Evolutionary conservation across 2,888 invertebrate genomes (phyloP).

Genomic region (Sinopyrophorus schimmeli): DNA sequence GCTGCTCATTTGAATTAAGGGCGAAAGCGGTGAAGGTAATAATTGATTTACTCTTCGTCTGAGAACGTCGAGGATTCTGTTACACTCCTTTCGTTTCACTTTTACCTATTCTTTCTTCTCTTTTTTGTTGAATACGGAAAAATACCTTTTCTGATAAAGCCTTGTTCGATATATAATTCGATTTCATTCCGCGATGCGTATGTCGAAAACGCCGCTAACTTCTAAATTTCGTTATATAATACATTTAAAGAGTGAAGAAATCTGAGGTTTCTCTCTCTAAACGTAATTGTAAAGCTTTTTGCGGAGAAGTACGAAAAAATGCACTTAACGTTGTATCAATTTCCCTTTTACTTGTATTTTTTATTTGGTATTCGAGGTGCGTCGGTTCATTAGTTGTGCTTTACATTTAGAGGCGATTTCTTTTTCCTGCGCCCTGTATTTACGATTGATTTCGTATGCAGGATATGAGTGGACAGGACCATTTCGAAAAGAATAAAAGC

Average conservation of each 20-base stretch:
- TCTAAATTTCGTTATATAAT: constrained; percentile 13
- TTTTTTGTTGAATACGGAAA: constrained; percentile 4
- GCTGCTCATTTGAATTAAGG: constrained; percentile 4
- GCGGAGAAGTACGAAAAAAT: constrained; percentile 13
- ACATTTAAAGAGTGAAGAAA: constrained; percentile 11
- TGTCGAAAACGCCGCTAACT: constrained; percentile 10
- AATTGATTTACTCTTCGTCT: constrained; percentile 6
- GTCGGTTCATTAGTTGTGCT: constrained; percentile 16
- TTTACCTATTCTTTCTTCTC: too few species aligned
- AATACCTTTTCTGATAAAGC: constrained; percentile 11
- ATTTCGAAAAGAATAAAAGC: constrained; percentile 19
- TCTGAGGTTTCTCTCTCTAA: constrained; percentile 15
- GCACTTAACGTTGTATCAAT: constrained; percentile 10
- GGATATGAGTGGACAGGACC: constrained; percentile 23
- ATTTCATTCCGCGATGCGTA: constrained; percentile 11
- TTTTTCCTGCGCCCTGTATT: constrained; percentile 9
- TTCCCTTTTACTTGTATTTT: constrained; percentile 6
- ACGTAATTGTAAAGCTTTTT: constrained; percentile 14
- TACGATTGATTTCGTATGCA: constrained; percentile 26
- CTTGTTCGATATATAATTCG: constrained; percentile 10
- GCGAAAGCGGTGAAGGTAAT: not conserved
- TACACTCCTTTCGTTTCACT: constrained; percentile 1
- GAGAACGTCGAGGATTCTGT: not conserved
- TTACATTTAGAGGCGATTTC: constrained; percentile 13
- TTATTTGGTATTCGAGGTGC: constrained; percentile 5